These are phyloP conservation scores for Glossophaga mutica DNA, from an alignment of 2,797 vertebrate species.

Conservation along the genomic window DNA sequence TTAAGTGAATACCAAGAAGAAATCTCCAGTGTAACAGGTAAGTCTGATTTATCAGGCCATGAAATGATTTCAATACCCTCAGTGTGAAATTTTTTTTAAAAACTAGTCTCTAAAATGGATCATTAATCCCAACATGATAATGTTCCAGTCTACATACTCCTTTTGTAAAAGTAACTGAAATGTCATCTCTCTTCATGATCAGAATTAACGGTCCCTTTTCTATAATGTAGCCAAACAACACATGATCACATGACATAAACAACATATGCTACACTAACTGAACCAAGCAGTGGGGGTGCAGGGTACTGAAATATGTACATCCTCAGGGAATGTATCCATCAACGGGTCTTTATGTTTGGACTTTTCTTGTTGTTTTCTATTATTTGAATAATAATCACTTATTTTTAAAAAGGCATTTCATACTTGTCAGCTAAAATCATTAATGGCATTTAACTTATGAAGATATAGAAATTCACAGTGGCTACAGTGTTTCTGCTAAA, in stretches of 20 bases:
- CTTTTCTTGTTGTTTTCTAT: slow-evolving; percentile 18
- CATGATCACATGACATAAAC: neutral
- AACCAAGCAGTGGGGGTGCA: neutral
- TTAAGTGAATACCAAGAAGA: neutral
- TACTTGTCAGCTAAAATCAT: slow-evolving; percentile 12
- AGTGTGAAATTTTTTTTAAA: neutral
- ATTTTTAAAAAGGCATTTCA: slow-evolving; percentile 32
- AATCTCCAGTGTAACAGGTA: neutral
- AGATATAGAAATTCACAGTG: neutral
- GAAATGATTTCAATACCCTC: neutral
- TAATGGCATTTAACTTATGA: slow-evolving; percentile 34
- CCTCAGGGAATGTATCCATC: neutral
- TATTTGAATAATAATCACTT: slow-evolving; percentile 37
- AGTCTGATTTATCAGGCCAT: neutral
- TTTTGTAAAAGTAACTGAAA: slow-evolving; percentile 27
- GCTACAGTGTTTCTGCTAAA: neutral
- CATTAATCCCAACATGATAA: neutral
- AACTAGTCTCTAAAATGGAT: neutral
- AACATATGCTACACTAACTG: neutral
- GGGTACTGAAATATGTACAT: neutral
- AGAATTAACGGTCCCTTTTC: slow-evolving; percentile 24
- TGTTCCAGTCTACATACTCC: neutral
- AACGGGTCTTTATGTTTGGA: neutral
- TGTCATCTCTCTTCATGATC: neutral
- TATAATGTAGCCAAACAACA: neutral